A percentile compares a stretch with the other conserved stretches of the same genome.
Evolutionary conservation across 2,888 invertebrate species (phyloP).

Genomic region (Oligia latruncula): DNA sequence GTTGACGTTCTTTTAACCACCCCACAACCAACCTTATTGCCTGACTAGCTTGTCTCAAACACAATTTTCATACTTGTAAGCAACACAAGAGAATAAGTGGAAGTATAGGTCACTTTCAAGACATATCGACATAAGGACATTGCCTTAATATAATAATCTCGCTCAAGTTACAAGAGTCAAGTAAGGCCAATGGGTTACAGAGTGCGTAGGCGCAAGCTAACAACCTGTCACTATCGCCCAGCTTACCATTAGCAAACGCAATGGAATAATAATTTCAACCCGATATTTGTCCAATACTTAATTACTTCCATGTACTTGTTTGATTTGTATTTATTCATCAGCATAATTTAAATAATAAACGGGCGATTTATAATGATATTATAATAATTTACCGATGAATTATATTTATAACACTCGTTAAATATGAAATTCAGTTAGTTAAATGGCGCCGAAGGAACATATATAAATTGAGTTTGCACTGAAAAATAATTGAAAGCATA

Average conservation of each 20-base stretch:
- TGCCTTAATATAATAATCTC: constrained; percentile 51
- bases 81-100: background rate
- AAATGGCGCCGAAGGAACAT: background rate
- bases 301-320: constrained; percentile 42
- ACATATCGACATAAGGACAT: constrained; percentile 18
- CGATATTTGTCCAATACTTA: constrained; percentile 53
- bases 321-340: constrained; percentile 23
- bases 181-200: constrained; percentile 52
- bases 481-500: background rate
- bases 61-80: background rate
- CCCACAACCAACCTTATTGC: background rate
- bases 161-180: constrained; percentile 49
- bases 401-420: no score
- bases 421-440: background rate
- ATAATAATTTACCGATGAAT: background rate
- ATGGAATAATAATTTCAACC: constrained; percentile 55
- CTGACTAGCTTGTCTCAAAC: background rate
- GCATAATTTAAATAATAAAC: constrained; percentile 5
- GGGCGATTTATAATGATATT: background rate
- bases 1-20: background rate
- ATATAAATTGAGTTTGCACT: background rate
- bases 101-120: constrained; percentile 12
- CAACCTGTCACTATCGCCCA: constrained; percentile 54
- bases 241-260: constrained; percentile 60
- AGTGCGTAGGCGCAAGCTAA: constrained; percentile 58